Percentiles rank a stretch among this genome's conserved stretches.
phyloP scores from a whole-genome alignment of 2,113 vertebrate genomes.

The Astatoreochromis straeleni region DNA sequence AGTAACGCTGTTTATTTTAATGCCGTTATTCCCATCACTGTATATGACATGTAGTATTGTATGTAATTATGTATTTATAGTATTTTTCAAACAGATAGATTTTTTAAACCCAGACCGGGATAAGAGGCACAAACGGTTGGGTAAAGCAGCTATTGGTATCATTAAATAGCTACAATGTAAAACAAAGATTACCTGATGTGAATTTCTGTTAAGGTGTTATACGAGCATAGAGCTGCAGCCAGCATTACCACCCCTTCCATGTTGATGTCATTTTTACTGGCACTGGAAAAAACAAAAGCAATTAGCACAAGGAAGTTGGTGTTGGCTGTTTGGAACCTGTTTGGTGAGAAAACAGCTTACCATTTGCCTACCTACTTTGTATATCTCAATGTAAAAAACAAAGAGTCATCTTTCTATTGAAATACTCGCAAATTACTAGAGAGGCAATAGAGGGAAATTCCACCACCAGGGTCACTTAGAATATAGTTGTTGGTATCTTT shows the following conservation, averaged over 20 bases:
- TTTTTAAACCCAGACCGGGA: background rate
- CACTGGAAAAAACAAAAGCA: constrained; percentile 56
- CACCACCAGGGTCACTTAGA: background rate
- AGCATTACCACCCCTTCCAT: constrained; percentile 64
- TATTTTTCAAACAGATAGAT: background rate
- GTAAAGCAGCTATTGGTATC: background rate
- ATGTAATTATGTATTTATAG: background rate
- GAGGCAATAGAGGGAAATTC: background rate
- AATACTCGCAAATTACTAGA: background rate
- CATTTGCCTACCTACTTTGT: background rate
- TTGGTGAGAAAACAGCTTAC: background rate
- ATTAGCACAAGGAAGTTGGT: background rate
- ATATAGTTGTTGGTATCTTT: background rate
- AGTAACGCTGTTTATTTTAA: background rate
- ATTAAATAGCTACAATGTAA: background rate
- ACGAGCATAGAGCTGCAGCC: constrained; percentile 52
- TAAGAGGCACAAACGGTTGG: rapidly evolving
- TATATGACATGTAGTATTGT: background rate
- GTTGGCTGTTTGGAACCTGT: background rate
- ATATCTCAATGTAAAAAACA: background rate
- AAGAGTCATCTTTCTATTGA: background rate
- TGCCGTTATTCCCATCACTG: background rate
- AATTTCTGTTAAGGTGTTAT: constrained; percentile 54
- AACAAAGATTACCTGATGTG: constrained; percentile 67
- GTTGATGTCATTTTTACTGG: constrained; percentile 72